Evolutionary conservation across 2,888 invertebrate species (phyloP).

Genomic region (Furcula furcula): DNA sequence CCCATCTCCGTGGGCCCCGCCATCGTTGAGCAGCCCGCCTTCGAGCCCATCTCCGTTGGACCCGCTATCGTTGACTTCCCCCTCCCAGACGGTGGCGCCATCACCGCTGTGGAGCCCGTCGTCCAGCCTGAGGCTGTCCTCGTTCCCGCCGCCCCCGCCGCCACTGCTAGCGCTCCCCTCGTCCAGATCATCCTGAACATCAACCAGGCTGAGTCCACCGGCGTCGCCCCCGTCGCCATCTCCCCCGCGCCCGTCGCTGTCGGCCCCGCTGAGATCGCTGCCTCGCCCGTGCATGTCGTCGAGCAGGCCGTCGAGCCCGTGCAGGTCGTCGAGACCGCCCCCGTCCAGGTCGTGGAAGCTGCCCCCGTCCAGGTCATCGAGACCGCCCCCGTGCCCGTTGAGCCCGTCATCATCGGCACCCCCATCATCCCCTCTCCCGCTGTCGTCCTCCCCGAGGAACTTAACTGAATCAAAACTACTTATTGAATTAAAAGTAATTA

Average conservation of each 20-base stretch:
- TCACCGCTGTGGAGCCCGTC: no score
- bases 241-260: not conserved
- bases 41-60: no score
- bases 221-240: constrained; percentile 6
- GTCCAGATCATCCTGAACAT: no score
- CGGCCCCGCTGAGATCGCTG: constrained; percentile 8
- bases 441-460: constrained; percentile 30
- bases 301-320: constrained; percentile 13
- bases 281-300: constrained; percentile 11
- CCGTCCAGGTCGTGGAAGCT: constrained; percentile 3
- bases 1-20: constrained; percentile 3
- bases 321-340: constrained; percentile 7
- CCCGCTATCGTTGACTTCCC: no score
- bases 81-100: no score
- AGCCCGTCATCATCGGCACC: constrained; percentile 23
- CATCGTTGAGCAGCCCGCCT: constrained; percentile 14
- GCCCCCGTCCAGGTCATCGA: constrained; percentile 18
- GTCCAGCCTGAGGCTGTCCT: no score
- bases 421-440: constrained; percentile 33
- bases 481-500: constrained; percentile 25
- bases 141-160: constrained; percentile 2
- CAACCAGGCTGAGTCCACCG: no score
- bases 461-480: constrained; percentile 11
- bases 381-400: constrained; percentile 11
- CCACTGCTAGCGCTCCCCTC: not conserved